phyloP scores from a whole-genome alignment of 1,140 invertebrate species.

The Conus ventricosus region DNA sequence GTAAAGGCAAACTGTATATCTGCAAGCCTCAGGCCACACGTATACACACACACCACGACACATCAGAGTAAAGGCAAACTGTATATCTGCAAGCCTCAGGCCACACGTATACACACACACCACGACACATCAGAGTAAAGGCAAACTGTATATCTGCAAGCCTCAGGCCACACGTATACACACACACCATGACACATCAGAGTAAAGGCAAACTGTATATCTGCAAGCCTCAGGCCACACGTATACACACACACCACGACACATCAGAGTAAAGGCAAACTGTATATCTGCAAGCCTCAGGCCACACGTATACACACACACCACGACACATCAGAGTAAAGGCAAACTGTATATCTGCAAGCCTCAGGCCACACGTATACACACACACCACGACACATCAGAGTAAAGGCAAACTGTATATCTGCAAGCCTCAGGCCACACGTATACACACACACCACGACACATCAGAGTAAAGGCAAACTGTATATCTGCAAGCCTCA shows the following conservation, averaged over 20 bases:
- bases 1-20: too few species aligned
- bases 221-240: background rate
- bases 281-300: background rate
- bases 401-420: background rate
- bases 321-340: background rate
- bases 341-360: background rate
- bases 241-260: too few species aligned
- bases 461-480: background rate
- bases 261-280: background rate
- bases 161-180: background rate
- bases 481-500: background rate
- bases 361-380: background rate
- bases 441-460: too few species aligned
- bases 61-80: background rate
- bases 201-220: background rate
- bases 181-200: too few species aligned
- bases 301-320: background rate
- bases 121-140: background rate
- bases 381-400: too few species aligned
- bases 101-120: background rate
- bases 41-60: too few species aligned
- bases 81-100: background rate
- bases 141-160: background rate
- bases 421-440: background rate
- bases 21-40: background rate